Percentiles rank a stretch among this genome's conserved stretches.
Evolutionary conservation across 2,113 vertebrate species (phyloP).

Genomic region (Pampusana beccarii): DNA sequence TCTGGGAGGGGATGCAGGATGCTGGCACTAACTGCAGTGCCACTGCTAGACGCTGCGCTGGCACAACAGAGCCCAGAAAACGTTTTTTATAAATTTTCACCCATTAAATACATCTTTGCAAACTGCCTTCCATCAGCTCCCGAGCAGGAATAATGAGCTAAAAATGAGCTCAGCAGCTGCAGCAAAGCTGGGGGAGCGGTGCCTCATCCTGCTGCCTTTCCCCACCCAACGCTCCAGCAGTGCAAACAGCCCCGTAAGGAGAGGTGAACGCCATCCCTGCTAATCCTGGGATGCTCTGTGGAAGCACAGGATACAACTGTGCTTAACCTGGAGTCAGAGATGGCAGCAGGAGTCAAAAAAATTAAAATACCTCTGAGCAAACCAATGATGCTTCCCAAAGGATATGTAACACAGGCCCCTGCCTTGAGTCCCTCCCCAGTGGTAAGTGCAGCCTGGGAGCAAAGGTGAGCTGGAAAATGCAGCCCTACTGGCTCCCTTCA

Average conservation of each 20-base stretch:
- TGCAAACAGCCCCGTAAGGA: neutral
- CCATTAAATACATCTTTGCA: constrained; percentile 28
- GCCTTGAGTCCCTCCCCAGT: too few species aligned
- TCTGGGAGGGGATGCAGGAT: neutral
- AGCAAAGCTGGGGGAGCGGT: neutral
- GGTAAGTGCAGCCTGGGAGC: neutral
- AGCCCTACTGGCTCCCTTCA: neutral
- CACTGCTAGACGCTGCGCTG: accelerated
- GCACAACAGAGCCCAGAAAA: neutral
- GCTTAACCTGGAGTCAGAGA: constrained; percentile 1
- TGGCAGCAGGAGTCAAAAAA: neutral
- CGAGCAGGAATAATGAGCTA: constrained; percentile 34
- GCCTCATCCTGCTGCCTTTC: neutral
- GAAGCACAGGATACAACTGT: neutral
- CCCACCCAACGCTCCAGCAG: neutral
- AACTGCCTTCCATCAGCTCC: constrained; percentile 35
- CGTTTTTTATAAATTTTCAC: constrained; percentile 40
- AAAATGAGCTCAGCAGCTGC: constrained; percentile 17
- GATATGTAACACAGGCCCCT: neutral
- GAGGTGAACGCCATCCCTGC: neutral
- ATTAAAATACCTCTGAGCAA: neutral
- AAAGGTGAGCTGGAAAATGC: neutral
- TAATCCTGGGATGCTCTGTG: constrained; percentile 28
- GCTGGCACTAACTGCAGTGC: neutral
- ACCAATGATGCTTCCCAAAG: neutral